Evolutionary conservation across 2,113 vertebrate species (phyloP).

Genomic region (Eonycteris spelaea): DNA sequence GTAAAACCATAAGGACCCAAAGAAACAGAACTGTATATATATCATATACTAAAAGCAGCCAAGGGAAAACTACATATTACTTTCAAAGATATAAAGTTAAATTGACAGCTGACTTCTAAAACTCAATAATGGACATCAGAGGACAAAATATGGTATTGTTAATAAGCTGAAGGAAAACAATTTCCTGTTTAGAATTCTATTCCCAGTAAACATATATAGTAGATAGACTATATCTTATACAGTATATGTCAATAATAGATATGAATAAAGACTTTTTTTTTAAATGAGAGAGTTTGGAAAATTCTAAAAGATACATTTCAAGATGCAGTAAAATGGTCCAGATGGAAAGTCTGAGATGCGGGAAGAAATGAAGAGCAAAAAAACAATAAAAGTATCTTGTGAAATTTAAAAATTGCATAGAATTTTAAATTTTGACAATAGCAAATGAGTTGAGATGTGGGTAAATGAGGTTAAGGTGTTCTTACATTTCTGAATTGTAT

Average conservation of each 20-base stretch:
- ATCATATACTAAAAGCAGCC: neutral
- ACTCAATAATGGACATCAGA: neutral
- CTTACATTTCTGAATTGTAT: neutral
- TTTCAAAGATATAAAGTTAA: neutral
- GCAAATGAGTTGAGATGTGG: neutral
- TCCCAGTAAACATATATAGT: neutral
- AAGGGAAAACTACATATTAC: neutral
- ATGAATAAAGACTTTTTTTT: constrained; percentile 1
- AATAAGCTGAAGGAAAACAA: constrained; percentile 11
- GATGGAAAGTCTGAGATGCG: neutral
- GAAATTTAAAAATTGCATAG: neutral
- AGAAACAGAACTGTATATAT: neutral
- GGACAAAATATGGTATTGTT: neutral
- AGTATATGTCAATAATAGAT: neutral
- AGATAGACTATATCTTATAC: neutral
- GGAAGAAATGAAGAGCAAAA: neutral
- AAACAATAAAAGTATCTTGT: neutral
- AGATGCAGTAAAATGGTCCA: constrained; percentile 4
- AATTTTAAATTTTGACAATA: constrained; percentile 1
- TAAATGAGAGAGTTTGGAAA: neutral
- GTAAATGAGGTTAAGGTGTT: neutral
- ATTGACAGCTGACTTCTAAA: constrained; percentile 21
- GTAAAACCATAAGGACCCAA: neutral
- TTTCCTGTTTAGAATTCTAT: neutral
- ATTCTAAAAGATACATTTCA: neutral